Base-by-base conservation (phyloP, 2,888 invertebrate species). In the Seira musarum region DNA sequence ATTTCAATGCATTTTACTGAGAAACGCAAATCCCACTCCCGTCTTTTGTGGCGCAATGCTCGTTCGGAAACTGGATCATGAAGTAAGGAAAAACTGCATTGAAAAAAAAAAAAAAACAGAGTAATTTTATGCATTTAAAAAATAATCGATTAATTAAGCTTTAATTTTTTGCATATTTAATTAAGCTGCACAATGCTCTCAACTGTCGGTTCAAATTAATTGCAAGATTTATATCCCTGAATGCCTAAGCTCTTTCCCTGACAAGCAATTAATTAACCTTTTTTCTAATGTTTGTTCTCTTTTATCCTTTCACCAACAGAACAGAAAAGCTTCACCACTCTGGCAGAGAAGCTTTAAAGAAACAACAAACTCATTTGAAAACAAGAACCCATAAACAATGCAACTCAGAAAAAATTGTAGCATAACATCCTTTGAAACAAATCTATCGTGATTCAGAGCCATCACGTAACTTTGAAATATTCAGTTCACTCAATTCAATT, bases 21-120 rank as follows among this genome's bases (percentile, higher is more conserved):
- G 75, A 73, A 3, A 69, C 61, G 25, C 80, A 80, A 19, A 75
- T 65, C n/a, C 80, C 80, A 19, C 61, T 61, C 17, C 57, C 71
- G 2, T 17, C 22, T 15, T 22, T 2, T 35, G 63, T 49, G 0
- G 70, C 57, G 49, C 80, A 80, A 5, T 46, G 66, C 25, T 80
- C 80, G 60, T 80, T 80, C 22, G 80, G 74, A 21, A 75, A 80
- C 71, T 80, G 69, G 30, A 75, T 64, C 22, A 80, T 65, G 30
- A 80, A 75, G 49, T 75, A 75, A 49, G 74, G 75, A 35, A 80
- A 80, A 74, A 80, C 80, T 80, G 53, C 68, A 69, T 53, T 64
- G 64, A 64, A 64, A 22, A 64, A 40, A 40, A 66, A 66, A 66
- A 17, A 49, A 49, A 49, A 15, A 13, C 6, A 49, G 2, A 49